Evolutionary conservation across 2,797 vertebrate genomes (phyloP), one percentile per base, ranked within the genome.

Genomic region (Malacoraja senta): DNA sequence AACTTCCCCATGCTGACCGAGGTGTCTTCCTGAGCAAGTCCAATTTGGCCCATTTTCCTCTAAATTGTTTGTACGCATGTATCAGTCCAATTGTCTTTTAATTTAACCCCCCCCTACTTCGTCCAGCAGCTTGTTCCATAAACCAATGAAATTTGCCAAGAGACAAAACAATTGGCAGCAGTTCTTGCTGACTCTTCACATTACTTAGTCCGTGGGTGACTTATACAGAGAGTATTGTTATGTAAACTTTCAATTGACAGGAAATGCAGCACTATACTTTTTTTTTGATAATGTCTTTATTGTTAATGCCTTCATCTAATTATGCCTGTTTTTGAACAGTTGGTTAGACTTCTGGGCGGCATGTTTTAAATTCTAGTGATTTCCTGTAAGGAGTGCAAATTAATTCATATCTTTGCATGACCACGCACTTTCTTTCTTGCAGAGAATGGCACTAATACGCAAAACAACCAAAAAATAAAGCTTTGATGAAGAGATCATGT

Each of bases 381-480:
- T 88, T 88, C 61, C 63, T 65, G 21, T 21, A 68, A 32, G 61
- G 8, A 68, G 21, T 35, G n/a, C 17, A 88, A 65, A 65, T 65
- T 7, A 68, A 88, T 61, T 61, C 3, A 3, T n/a, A 13, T 68
- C 8, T 9, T 68, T 35, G 15, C 15, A 21, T 88, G 17, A 88
- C 84, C 84, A 9, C 21, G 63, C 93, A 91, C 90, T 1, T 94
- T 19, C 96, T 79, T 95, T 72, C 0, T 97, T 97, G 35, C 97
- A 99, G 99, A 98, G 99, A 96, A 99, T 99, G 99, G 98, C 99
- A 93, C 94, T 99, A 97, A 99, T 99, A 95, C 98, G 98, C 96
- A 99, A 99, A 97, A 99, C 99, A 76, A 99, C 98, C 96, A 99
- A 99, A 98, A 99, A 99, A 96, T 99, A 99, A 95, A 95, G 94